Base-by-base conservation (phyloP, 2,797 vertebrate species). In the Artibeus lituratus region DNA sequence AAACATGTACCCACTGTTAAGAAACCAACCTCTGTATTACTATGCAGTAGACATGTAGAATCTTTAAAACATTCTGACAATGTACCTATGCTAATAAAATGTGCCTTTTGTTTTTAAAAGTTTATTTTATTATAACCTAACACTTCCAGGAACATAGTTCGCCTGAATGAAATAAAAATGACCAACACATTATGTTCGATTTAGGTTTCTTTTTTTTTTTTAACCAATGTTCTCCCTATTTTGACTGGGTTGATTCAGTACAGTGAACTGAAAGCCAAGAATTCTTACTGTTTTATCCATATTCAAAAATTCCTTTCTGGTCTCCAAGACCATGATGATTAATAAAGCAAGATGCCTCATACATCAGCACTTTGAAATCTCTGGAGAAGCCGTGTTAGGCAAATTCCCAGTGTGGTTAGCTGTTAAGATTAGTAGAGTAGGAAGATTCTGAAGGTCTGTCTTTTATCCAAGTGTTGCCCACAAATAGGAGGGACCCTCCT, bases 351-450 rank as follows among this genome's bases (percentile, higher is more conserved):
- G 93, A 26, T 32, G 9, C 0, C 83, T 88, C 32, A n/a, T 18
- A 55, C 37, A 44, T 73, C 4, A 37, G 15, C 32, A 44, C 65
- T 88, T 85, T 26, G 37, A 84, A 35, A 2, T 0, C 10, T 42
- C n/a, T 94, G 21, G 18, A 96, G 73, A 77, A 84, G 7, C 26
- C 4, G 29, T 19, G 10, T 35, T 70, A 88, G 16, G 53, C 12
- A 97, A 88, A 92, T 80, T 90, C 11, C 51, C 94, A 88, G 24
- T 49, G n/a, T 87, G 51, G 80, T 78, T 88, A 92, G n/a, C 15
- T 53, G 44, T 91, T 57, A 87, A 82, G 51, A 22, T 93, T 69
- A 47, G 74, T 42, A 77, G 59, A 57, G 7, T 42, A 76, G 19
- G 29, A 91, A 89, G 39, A 92, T 37, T 94, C 90, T 91, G 87